These are phyloP conservation scores for Prionailurus bengalensis DNA, from an alignment of 2,113 vertebrate genomes.

Conservation along the genomic window DNA sequence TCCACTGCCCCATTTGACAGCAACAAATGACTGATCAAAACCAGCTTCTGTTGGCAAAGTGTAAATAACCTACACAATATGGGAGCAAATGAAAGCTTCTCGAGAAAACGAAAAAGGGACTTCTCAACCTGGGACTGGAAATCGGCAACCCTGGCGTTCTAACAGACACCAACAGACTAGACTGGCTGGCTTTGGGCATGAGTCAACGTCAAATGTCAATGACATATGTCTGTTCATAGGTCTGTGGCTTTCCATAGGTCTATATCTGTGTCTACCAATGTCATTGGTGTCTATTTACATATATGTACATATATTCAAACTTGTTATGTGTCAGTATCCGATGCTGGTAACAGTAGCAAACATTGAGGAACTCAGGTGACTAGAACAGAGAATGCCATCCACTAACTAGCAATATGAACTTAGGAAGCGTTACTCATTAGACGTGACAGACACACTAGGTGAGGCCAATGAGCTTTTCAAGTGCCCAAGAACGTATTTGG, in stretches of 20 bases:
- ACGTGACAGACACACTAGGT: neutral
- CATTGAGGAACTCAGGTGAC: neutral
- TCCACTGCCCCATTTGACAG: conserved; percentile 52
- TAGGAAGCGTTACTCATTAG: neutral
- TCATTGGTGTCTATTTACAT: neutral
- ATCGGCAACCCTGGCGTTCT: neutral
- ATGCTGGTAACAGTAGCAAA: neutral
- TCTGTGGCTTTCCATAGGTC: neutral
- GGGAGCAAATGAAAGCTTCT: neutral
- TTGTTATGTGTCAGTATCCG: neutral
- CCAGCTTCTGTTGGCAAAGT: conserved; percentile 20
- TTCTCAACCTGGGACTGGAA: neutral
- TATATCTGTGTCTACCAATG: neutral
- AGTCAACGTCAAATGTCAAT: neutral
- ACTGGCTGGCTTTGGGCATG: neutral
- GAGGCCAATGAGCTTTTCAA: neutral
- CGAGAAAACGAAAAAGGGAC: neutral
- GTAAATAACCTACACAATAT: neutral
- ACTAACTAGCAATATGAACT: neutral
- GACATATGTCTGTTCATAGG: neutral
- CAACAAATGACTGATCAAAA: conserved; percentile 57
- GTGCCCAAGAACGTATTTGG: neutral
- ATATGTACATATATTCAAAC: neutral
- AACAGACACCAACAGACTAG: neutral
- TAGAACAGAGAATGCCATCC: neutral